Base-by-base conservation (phyloP, 2,888 invertebrate species). In the Agrotis puta region DNA sequence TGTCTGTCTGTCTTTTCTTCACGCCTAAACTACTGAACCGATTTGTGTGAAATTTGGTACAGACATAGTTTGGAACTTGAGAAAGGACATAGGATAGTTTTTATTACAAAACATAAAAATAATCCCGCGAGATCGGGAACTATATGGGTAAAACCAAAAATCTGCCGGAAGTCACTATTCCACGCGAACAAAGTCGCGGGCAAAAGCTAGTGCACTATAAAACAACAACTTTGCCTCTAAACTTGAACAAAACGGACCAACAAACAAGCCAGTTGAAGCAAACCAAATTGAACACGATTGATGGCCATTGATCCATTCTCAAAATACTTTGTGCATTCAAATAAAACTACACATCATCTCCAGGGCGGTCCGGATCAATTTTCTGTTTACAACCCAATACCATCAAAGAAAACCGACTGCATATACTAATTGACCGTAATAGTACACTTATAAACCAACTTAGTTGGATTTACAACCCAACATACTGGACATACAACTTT, bases 361-460 rank as follows among this genome's bases (percentile, higher is more conserved):
- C 89, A 82, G 88, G 94, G 95, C 92, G 94, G 94, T 93, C 86
- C 81, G 87, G 92, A 93, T 95, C 94, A 94, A 94, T 95, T 95
- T 94, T 93, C 92, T 93, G 91, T 94, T 94, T 92, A 94, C 92
- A 92, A 88, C 92, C 90, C 89, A 86, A 87, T 89, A 87, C 89
- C 91, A 91, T 95, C 95, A 95, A 95, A 95, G 94, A 88, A 87
- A 88, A 85, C 92, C 94, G 92, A 90, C 83, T 84, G 85, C 85
- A 56, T 87, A 87, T 83, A 89, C 93, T 95, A 95, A 95, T 95
- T 95, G 94, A 92, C 92, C 89, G 93, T 94, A 94, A 95, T 93
- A 92, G 90, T 89, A 92, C 90, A 91, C 91, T 89, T 87, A 89
- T 84, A 88, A 88, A 87, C 87, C 80, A 86, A 79, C 81, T 85